Evolutionary conservation across 1,140 invertebrate species (phyloP).

Genomic region (Saccostrea echinata): DNA sequence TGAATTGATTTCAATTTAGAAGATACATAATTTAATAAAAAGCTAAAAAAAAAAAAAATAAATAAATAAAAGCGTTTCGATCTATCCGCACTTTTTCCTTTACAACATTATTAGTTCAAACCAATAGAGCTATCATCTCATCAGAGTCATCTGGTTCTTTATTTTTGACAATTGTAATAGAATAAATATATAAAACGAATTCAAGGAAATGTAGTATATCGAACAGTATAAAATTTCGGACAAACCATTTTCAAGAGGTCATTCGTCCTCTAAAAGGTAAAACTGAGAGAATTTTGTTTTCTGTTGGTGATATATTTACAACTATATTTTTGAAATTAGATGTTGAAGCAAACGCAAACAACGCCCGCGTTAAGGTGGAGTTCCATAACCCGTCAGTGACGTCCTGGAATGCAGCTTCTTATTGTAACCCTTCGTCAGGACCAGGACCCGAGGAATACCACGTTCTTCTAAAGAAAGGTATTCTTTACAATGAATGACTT

Average conservation of each 20-base stretch:
- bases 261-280: neutral
- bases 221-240: too few relatives aligned
- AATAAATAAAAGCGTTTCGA: too few relatives aligned
- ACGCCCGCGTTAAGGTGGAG: slow-evolving; percentile 13
- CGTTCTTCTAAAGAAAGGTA: slow-evolving; percentile 48
- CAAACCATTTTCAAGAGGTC: neutral
- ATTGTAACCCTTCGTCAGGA: slow-evolving; percentile 33
- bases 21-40: too few relatives aligned
- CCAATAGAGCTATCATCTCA: too few relatives aligned
- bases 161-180: too few relatives aligned
- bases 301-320: neutral
- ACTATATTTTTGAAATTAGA: slow-evolving; percentile 33
- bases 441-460: slow-evolving; percentile 43
- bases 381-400: neutral
- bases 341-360: slow-evolving; percentile 41
- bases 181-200: too few relatives aligned
- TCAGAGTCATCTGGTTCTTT: too few relatives aligned
- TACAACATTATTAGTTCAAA: too few relatives aligned
- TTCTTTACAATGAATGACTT: neutral
- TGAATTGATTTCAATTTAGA: too few relatives aligned
- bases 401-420: slow-evolving; percentile 29
- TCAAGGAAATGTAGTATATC: too few relatives aligned
- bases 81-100: too few relatives aligned
- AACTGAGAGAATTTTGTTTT: neutral
- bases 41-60: too few relatives aligned